Evolutionary conservation across 2,888 invertebrate species (phyloP), one percentile per base, ranked within the genome.

Genomic region (Agonopterix alstromeriana): DNA sequence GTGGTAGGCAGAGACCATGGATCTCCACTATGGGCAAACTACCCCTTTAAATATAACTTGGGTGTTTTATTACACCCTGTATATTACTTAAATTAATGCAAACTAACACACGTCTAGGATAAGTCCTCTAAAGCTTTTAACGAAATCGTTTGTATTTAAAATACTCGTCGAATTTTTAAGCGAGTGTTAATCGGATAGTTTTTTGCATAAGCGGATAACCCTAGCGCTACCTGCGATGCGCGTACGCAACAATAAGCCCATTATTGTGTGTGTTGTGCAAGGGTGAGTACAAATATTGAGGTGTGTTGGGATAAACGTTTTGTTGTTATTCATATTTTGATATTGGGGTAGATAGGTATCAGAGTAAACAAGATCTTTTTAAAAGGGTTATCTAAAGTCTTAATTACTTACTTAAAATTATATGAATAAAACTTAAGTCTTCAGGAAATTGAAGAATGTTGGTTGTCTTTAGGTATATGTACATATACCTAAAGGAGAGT

Each of bases 151-250:
- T 67, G 65, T 65, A 67, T 70, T 70, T 68, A 63, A 72, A 77
- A 70, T 70, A 58, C 69, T 73, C 77, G 61, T 67, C 70, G 58
- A 70, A 65, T 77, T 75, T 42, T 76, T 77, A 65, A 72, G 67
- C 65, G 63, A 77, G 86, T 83, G 87, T 82, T 87, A 87, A 88
- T 87, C 88, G 86, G 87, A 84, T 87, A 77, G 78, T 73, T 81
- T 85, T 86, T 84, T 86, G 82, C 82, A 82, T 87, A 86, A 88
- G 87, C 86, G 87, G 87, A 88, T 88, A 87, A 88, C 87, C 87
- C 85, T 79, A 79, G 56, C 50, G 53, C 82, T 88, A 88, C 87
- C 87, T 88, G 87, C 77, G 66, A 35, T 88, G 87, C 77, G 66
- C 42, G n/a, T 42, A 58, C 58, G 65, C 60, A 66, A 76, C 79